These are phyloP conservation scores for Meloe dianella DNA, from an alignment of 2,888 invertebrate species.

Conservation along the genomic window DNA sequence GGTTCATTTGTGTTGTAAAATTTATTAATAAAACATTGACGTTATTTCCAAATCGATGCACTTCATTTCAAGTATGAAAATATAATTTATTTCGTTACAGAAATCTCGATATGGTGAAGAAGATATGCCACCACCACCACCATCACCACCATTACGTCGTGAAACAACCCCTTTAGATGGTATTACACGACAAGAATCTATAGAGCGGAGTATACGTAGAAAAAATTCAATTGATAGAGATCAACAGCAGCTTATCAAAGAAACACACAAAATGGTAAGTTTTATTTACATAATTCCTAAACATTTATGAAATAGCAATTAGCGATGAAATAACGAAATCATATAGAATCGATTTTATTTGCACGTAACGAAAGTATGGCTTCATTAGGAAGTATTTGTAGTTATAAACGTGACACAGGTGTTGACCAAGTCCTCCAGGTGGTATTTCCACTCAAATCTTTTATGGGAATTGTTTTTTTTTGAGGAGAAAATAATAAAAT, in stretches of 20 bases:
- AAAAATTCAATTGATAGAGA: constrained; percentile 50
- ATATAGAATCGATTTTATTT: not conserved
- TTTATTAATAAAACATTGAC: constrained; percentile 1
- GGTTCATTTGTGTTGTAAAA: not conserved
- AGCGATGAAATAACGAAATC: constrained; percentile 8
- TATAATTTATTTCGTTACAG: constrained; percentile 55
- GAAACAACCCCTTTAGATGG: constrained; percentile 45
- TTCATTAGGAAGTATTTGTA: constrained; percentile 6
- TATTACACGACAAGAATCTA: constrained; percentile 58
- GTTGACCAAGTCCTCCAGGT: constrained; percentile 21
- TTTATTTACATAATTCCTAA: not conserved
- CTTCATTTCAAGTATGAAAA: not conserved
- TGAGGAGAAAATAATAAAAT: not conserved
- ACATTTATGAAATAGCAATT: constrained; percentile 24
- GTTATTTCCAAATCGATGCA: not conserved
- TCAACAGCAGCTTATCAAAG: constrained; percentile 38
- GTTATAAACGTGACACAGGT: constrained; percentile 28
- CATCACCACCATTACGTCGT: constrained; percentile 60
- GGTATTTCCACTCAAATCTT: not conserved
- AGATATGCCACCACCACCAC: constrained; percentile 63
- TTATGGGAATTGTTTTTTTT: not conserved
- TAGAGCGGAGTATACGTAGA: constrained; percentile 55
- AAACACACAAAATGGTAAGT: constrained; percentile 41
- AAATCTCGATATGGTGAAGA: constrained; percentile 62
- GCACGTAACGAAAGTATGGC: not conserved